Evolutionary conservation across 2,797 vertebrate genomes (phyloP).

Genomic region (Pseudochromis fuscus): DNA sequence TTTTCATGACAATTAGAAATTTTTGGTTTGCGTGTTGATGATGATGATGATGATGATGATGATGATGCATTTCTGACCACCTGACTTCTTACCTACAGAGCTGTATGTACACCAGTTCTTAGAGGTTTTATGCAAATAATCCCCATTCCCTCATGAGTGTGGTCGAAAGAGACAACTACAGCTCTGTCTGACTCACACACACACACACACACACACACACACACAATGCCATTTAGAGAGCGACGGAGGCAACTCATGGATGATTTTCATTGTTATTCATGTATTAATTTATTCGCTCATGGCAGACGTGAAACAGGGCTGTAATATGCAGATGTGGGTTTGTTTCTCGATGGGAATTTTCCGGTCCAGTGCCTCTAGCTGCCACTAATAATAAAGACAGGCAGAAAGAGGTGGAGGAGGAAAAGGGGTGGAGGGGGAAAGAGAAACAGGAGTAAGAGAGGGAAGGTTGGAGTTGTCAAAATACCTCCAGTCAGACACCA

Average conservation of each 20-base stretch:
- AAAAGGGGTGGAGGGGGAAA: background rate
- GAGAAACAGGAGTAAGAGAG: constrained; percentile 37
- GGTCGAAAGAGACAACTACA: constrained; percentile 39
- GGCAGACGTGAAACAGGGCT: constrained; percentile 80
- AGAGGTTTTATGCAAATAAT: constrained; percentile 60
- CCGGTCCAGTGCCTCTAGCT: constrained; percentile 82
- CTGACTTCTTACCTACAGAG: constrained; percentile 14
- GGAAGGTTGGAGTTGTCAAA: constrained; percentile 67
- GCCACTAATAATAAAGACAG: constrained; percentile 85
- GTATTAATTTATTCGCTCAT: constrained; percentile 86
- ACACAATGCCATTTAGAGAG: constrained; percentile 71
- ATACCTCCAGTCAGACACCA: constrained; percentile 68
- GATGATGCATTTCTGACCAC: background rate
- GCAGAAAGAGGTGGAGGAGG: constrained; percentile 58
- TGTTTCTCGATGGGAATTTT: constrained; percentile 86
- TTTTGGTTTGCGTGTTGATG: background rate
- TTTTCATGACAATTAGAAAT: no score
- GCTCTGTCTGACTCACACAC: constrained; percentile 28
- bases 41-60: background rate
- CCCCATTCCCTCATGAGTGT: constrained; percentile 17
- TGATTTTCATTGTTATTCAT: constrained; percentile 87
- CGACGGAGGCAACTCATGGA: constrained; percentile 66
- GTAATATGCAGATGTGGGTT: constrained; percentile 87
- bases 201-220: constrained; percentile 37
- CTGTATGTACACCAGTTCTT: constrained; percentile 32